Evolutionary conservation across 2,113 vertebrate genomes (phyloP).

Genomic region (Channa maculata): DNA sequence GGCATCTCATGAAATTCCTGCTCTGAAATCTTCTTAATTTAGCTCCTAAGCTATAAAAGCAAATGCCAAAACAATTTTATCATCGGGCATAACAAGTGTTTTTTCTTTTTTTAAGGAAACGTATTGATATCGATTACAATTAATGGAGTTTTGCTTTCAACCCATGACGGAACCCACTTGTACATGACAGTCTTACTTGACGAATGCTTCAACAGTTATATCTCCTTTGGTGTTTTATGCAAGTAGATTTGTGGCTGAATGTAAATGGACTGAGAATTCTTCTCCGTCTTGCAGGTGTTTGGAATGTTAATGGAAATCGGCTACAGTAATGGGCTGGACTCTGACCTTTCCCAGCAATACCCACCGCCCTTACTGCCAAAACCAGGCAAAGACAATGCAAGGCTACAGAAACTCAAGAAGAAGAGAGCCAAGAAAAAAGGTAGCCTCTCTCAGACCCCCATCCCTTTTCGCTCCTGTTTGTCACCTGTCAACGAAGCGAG

Average conservation of each 20-base stretch:
- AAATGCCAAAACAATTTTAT: background rate
- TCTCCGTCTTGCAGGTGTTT: conserved; percentile 77
- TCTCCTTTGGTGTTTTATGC: background rate
- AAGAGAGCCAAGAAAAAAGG: conserved; percentile 86
- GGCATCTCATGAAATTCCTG: background rate
- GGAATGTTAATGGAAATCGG: conserved; percentile 87
- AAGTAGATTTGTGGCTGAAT: background rate
- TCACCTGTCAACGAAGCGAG: conserved; percentile 93
- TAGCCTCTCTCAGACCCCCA: conserved; percentile 67
- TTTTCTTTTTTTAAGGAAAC: background rate
- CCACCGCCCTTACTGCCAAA: conserved; percentile 91
- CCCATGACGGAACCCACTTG: no score
- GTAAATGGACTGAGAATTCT: conserved; percentile 8
- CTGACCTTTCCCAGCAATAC: conserved; percentile 72
- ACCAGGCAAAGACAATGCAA: conserved; percentile 89
- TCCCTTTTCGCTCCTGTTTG: conserved; percentile 87
- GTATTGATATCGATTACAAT: background rate
- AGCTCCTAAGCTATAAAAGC: background rate
- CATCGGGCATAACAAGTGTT: background rate
- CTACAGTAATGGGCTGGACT: conserved; percentile 70
- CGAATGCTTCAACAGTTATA: background rate
- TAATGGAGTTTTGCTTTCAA: background rate
- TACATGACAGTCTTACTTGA: background rate
- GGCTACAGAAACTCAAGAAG: conserved; percentile 90
- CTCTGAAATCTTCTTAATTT: conserved; percentile 1